Evolutionary conservation across 2,113 vertebrate genomes (phyloP).

Genomic region (Tinamus guttatus): DNA sequence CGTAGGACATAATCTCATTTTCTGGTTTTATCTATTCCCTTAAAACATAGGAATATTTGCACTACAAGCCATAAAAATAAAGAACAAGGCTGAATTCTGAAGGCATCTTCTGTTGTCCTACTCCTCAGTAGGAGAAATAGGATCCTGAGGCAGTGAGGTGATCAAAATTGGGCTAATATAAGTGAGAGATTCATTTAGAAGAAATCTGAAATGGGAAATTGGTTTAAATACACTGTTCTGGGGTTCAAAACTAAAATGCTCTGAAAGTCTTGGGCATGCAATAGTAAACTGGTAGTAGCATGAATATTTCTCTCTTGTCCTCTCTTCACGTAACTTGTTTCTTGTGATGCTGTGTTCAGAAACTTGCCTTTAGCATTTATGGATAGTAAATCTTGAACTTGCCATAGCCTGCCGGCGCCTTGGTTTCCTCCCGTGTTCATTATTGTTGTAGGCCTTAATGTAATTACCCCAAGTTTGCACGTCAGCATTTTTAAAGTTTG

Average conservation of each 20-base stretch:
- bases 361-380: background rate
- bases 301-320: background rate
- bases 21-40: background rate
- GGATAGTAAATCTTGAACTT: background rate
- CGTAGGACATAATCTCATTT: background rate
- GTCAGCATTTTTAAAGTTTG: background rate
- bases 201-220: background rate
- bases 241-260: background rate
- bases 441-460: background rate
- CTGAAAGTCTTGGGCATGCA: background rate
- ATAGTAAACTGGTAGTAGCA: background rate
- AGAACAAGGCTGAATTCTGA: background rate
- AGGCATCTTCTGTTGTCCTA: background rate
- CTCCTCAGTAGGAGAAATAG: slow-evolving; percentile 3
- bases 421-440: background rate
- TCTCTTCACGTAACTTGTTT: background rate
- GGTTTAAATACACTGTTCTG: background rate
- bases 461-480: background rate
- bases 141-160: background rate
- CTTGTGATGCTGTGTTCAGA: background rate
- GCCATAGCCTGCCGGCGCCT: background rate
- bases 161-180: background rate
- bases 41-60: slow-evolving; percentile 10
- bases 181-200: slow-evolving; percentile 22
- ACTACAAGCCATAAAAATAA: background rate